phyloP scores from a whole-genome alignment of 2,113 vertebrate genomes.

The Centrocercus urophasianus region DNA sequence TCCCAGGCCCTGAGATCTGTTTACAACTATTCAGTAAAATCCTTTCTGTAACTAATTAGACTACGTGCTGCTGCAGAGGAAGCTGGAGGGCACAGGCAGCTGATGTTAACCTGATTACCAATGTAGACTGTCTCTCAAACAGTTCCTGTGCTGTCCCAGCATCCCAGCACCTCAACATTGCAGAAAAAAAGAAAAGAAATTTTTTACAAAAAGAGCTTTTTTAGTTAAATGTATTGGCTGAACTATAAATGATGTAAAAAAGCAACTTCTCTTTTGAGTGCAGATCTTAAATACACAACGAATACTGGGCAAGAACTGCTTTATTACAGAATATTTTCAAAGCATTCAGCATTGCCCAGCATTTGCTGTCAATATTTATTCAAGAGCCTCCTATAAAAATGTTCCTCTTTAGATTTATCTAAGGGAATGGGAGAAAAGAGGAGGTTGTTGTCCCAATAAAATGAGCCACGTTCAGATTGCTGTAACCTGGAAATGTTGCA shows the following conservation, averaged over 20 bases:
- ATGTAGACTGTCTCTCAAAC: slow-evolving; percentile 12
- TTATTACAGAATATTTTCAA: background rate
- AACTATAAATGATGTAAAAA: background rate
- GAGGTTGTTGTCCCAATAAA: background rate
- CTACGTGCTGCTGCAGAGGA: slow-evolving; percentile 27
- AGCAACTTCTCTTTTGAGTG: background rate
- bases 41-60: slow-evolving; percentile 66
- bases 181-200: background rate
- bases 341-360: background rate
- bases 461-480: background rate
- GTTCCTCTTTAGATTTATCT: background rate
- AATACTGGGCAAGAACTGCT: background rate
- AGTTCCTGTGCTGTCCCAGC: background rate
- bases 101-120: slow-evolving; percentile 37
- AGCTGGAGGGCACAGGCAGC: slow-evolving; percentile 66
- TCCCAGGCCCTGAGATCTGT: slow-evolving; percentile 57
- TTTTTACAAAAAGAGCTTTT: background rate
- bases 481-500: background rate
- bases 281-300: background rate
- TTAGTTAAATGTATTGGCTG: background rate
- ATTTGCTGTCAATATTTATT: background rate
- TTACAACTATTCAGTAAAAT: slow-evolving; percentile 63
- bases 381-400: background rate
- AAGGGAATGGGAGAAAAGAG: fast-evolving
- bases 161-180: background rate